Conservation (phyloP, 2,888 invertebrate genomes). For the Oxyscelio sp. region DNA sequence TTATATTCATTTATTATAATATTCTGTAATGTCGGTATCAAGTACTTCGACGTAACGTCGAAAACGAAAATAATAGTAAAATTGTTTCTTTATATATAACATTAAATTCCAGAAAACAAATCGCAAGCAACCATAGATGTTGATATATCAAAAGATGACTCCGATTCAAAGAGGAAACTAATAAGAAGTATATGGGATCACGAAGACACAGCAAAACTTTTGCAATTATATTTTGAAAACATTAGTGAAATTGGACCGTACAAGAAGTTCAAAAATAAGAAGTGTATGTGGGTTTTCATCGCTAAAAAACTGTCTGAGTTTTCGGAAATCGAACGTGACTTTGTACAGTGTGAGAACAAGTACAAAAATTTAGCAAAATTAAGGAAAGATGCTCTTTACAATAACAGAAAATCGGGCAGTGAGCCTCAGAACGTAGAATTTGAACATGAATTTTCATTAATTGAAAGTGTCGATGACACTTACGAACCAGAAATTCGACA, state of each 20-base stretch:
- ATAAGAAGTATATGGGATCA: background rate
- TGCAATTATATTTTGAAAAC: conserved; percentile 22
- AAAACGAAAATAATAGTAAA: background rate
- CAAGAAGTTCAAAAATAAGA: conserved; percentile 27
- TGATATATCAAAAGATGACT: background rate
- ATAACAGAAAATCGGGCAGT: conserved; percentile 23
- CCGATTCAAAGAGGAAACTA: background rate
- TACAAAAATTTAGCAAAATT: conserved; percentile 25
- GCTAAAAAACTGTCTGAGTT: conserved; percentile 2
- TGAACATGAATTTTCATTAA: conserved; percentile 19
- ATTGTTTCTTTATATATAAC: background rate
- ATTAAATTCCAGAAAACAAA: background rate
- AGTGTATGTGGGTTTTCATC: conserved; percentile 11
- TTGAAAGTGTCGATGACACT: conserved; percentile 24
- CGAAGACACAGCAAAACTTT: conserved; percentile 7
- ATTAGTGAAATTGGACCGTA: conserved; percentile 16
- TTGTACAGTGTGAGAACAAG: conserved; percentile 20
- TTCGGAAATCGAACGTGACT: background rate
- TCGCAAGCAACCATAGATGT: background rate
- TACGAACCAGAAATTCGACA: conserved; percentile 10
- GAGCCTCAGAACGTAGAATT: background rate
- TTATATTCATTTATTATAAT: too few relatives aligned
- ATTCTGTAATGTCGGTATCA: too few relatives aligned
- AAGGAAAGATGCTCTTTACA: conserved; percentile 14
- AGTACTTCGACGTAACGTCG: too few relatives aligned